Conservation (phyloP, 2,797 vertebrate species). For the Steatocranus sp. region DNA sequence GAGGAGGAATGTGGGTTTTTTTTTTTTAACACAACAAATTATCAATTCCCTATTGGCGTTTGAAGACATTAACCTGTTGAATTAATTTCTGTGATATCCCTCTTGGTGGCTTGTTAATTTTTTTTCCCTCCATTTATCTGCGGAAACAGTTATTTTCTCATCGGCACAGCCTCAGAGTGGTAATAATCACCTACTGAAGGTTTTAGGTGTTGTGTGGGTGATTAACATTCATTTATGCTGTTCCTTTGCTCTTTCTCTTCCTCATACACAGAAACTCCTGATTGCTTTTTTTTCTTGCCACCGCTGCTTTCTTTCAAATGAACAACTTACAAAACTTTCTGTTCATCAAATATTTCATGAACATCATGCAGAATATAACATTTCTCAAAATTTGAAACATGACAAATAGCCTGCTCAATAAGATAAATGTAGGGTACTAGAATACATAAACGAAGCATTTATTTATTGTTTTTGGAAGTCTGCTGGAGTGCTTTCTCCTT, state of each 20-base stretch:
- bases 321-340: background rate
- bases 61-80: constrained; percentile 55
- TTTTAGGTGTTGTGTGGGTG: constrained; percentile 14
- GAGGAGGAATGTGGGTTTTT: background rate
- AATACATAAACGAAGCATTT: background rate
- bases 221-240: constrained; percentile 42
- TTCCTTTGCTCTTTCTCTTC: background rate
- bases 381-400: background rate
- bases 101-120: constrained; percentile 27
- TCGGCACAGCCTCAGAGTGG: constrained; percentile 10
- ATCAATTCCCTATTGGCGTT: constrained; percentile 42
- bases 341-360: background rate
- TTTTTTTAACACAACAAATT: constrained; percentile 38
- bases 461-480: background rate
- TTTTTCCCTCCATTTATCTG: constrained; percentile 15
- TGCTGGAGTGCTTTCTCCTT: background rate
- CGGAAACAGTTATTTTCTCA: constrained; percentile 29
- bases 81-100: constrained; percentile 57
- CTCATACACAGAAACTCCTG: background rate
- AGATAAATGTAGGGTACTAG: background rate
- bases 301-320: background rate
- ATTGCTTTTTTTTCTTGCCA: constrained; percentile 1
- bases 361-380: background rate
- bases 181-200: constrained; percentile 26
- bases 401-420: background rate